These are phyloP conservation scores for Choristoneura rosaceana DNA, from an alignment of 2,888 invertebrate genomes.

Conservation along the genomic window DNA sequence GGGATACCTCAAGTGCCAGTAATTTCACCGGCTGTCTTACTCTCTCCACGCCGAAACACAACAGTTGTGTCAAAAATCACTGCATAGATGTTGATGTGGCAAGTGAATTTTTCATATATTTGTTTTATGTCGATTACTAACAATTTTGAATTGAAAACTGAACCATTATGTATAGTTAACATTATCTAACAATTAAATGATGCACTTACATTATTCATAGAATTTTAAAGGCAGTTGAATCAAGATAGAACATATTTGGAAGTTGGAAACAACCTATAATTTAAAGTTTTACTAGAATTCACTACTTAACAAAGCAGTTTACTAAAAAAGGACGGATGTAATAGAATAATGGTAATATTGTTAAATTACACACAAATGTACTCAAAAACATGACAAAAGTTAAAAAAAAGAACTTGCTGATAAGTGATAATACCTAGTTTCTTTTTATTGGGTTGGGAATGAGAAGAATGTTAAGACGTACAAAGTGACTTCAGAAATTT, in stretches of 20 bases:
- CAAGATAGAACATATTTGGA: background rate
- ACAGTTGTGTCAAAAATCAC: too few relatives aligned
- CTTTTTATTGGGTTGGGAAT: background rate
- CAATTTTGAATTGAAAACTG: too few relatives aligned
- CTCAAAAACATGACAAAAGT: constrained; percentile 4
- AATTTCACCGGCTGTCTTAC: too few relatives aligned
- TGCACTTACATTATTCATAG: background rate
- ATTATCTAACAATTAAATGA: background rate
- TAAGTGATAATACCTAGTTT: background rate
- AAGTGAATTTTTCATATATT: too few relatives aligned
- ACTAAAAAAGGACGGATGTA: constrained; percentile 5
- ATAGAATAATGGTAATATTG: too few relatives aligned
- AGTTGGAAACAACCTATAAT: background rate
- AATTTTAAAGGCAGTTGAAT: background rate
- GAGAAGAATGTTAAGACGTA: background rate
- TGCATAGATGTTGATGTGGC: too few relatives aligned
- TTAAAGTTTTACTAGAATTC: background rate
- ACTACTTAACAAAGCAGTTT: background rate
- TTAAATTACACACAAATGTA: background rate
- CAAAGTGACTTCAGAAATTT: background rate
- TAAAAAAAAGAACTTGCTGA: background rate
- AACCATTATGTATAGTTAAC: too few relatives aligned
- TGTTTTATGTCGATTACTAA: too few relatives aligned
- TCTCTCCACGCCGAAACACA: too few relatives aligned
- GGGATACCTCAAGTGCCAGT: too few relatives aligned